Conservation (phyloP, 2,888 invertebrate species). For the Sycophila texana region DNA sequence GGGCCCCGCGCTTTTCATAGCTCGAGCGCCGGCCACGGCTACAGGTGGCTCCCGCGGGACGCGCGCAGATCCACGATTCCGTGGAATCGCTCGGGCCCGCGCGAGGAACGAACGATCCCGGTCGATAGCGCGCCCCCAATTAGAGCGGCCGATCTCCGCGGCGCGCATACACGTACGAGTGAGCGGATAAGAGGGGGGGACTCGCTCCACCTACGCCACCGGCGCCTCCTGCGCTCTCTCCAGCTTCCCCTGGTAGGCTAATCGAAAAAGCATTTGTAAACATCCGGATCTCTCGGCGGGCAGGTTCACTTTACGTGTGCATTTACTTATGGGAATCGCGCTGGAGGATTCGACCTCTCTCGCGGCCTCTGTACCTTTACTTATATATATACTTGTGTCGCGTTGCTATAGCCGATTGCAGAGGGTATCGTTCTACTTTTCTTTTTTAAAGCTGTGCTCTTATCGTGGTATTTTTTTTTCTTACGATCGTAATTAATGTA, state of each 20-base stretch:
- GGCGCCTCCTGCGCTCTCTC: slow-evolving; percentile 14
- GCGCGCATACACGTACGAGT: not conserved
- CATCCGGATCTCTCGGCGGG: slow-evolving; percentile 18
- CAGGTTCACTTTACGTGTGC: not conserved
- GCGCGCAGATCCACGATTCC: slow-evolving; percentile 70
- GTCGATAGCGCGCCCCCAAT: slow-evolving; percentile 71
- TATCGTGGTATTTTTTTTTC: too few relatives aligned
- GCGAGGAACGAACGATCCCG: slow-evolving; percentile 63
- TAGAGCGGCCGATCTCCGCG: slow-evolving; percentile 68
- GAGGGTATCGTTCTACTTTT: too few relatives aligned
- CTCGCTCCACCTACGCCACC: not conserved
- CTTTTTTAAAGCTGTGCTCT: too few relatives aligned
- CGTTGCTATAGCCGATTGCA: not conserved
- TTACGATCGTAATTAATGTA: too few relatives aligned
- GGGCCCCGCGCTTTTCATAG: slow-evolving; percentile 65
- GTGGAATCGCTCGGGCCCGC: slow-evolving; percentile 63
- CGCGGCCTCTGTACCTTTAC: too few relatives aligned
- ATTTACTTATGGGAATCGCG: slow-evolving; percentile 28
- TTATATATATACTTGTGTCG: not conserved
- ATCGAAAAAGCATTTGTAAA: slow-evolving; percentile 50
- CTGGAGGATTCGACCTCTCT: slow-evolving; percentile 15
- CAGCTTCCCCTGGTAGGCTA: slow-evolving; percentile 17
- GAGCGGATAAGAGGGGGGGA: not conserved
- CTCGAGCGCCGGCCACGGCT: slow-evolving; percentile 8
- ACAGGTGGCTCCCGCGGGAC: slow-evolving; percentile 55